Base-by-base conservation (phyloP, 2,888 invertebrate species). In the Coenonympha arcania region DNA sequence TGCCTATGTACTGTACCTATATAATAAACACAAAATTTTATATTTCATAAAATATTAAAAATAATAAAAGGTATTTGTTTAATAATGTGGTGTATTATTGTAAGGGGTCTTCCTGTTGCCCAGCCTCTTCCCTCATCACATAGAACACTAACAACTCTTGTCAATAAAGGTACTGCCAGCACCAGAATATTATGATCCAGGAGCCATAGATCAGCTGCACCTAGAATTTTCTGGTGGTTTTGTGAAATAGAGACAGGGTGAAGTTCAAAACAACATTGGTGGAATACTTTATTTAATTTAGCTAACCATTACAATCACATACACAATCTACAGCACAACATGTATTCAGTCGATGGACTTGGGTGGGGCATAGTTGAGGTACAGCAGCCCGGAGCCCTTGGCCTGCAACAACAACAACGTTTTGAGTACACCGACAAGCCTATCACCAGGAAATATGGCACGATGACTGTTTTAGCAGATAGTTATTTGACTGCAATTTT, bases 321-420 rank as follows among this genome's bases (percentile, higher is more conserved):
- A 52, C 30, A 33, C 36, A 33, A 30, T 46, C 8, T 55, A 47
- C 37, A 28, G 44, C 42, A 47, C 41, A 47, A 33, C 40, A 31
- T 39, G 11, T 9, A 52, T 55, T 79, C 85, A 90, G 63, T 90
- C 89, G 60, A 88, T 59, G 54, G 87, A 81, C 68, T 87, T 83
- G 62, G 92, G 92, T 15, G 89, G 88, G 33, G 78, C 81, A 73
- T 76, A 89, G 87, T 92, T 90, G 43, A 92, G 79, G 72, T 89
- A 87, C 54, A 91, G 71, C 22, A 90, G 68, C 13, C 91, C 92
- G 0, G 89, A 87, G 16, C 88, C 66, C 68, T 90, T 90, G 16
- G 89, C 90, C 90, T 90, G 78, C 77, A 81, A 61, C 37, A 52
- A 41, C 49, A 28, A 53, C 6, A 11, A 20, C 15, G 6, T 3